These are phyloP conservation scores for Myripristis murdjan DNA, from an alignment of 2,797 vertebrate genomes.

Conservation along the genomic window DNA sequence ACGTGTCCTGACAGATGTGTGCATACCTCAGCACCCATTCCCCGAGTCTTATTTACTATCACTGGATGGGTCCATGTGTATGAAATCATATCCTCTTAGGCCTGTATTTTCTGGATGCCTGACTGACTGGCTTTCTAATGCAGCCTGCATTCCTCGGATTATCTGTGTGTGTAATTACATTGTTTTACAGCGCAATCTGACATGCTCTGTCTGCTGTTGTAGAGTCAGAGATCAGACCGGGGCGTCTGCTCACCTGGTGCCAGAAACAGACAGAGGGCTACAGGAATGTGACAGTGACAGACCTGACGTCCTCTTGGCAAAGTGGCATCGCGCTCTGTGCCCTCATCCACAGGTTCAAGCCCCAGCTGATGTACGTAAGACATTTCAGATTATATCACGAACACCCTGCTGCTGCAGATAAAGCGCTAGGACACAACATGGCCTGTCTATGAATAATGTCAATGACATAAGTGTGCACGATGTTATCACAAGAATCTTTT, in stretches of 20 bases:
- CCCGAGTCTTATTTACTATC: constrained; percentile 14
- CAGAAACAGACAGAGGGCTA: constrained; percentile 96
- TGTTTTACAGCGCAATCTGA: constrained; percentile 1
- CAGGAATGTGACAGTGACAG: constrained; percentile 87
- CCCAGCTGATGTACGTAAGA: constrained; percentile 92
- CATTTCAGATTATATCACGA: not conserved
- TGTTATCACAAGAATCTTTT: too few species aligned
- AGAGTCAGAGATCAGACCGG: constrained; percentile 94
- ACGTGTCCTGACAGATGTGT: constrained; percentile 43
- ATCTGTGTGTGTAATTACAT: not conserved
- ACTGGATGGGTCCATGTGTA: constrained; percentile 7
- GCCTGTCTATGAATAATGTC: not conserved
- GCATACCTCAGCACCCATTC: constrained; percentile 37
- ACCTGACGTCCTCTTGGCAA: constrained; percentile 93
- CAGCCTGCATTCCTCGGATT: not conserved
- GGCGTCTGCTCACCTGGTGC: constrained; percentile 95
- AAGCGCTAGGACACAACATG: not conserved
- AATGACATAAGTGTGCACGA: not conserved
- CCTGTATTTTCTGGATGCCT: not conserved
- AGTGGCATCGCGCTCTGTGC: constrained; percentile 94
- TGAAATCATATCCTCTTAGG: constrained; percentile 36
- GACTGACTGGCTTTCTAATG: not conserved
- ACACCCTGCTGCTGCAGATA: constrained; percentile 12
- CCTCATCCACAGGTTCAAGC: constrained; percentile 94
- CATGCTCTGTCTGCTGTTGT: constrained; percentile 30